Conservation (phyloP, 37 sponge, comb jelly and placozoan species). For the Lycopodina hypogea region DNA sequence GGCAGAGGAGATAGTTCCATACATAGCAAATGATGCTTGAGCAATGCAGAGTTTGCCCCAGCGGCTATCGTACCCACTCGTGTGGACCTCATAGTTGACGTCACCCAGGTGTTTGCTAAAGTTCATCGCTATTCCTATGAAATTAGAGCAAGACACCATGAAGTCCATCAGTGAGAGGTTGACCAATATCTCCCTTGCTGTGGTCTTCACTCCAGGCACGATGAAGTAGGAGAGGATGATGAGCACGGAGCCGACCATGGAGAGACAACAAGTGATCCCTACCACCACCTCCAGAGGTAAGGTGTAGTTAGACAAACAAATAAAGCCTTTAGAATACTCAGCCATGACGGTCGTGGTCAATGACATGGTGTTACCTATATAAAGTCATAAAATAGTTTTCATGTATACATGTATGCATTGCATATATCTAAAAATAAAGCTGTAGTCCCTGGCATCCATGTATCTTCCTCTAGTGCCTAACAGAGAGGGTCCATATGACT, state of each 20-base stretch:
- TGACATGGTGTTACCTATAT: too few species aligned
- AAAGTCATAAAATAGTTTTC: too few species aligned
- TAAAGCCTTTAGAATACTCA: background rate
- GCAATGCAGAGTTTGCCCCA: slow-evolving; percentile 17
- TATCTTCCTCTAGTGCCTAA: too few species aligned
- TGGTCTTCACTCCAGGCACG: slow-evolving; percentile 42
- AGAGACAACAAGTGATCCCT: slow-evolving; percentile 47
- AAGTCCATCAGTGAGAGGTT: slow-evolving; percentile 73
- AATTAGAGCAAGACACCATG: slow-evolving; percentile 42
- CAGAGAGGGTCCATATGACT: too few species aligned
- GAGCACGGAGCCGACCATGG: slow-evolving; percentile 50
- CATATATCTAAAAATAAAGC: too few species aligned
- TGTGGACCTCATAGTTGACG: background rate
- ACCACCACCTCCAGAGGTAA: background rate
- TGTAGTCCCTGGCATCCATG: too few species aligned
- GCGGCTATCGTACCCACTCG: background rate
- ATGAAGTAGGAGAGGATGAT: slow-evolving; percentile 66
- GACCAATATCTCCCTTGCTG: slow-evolving; percentile 59
- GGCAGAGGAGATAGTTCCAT: slow-evolving; percentile 45
- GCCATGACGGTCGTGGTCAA: too few species aligned
- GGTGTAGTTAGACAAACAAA: background rate
- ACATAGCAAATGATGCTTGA: slow-evolving; percentile 61
- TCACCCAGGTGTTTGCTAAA: slow-evolving; percentile 17
- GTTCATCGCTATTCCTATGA: slow-evolving; percentile 39
- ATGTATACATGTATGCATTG: too few species aligned